A percentile compares a stretch with the other conserved stretches of the same genome.
These are phyloP conservation scores for Euura lappo DNA, from an alignment of 1,140 invertebrate genomes.

Conservation along the genomic window DNA sequence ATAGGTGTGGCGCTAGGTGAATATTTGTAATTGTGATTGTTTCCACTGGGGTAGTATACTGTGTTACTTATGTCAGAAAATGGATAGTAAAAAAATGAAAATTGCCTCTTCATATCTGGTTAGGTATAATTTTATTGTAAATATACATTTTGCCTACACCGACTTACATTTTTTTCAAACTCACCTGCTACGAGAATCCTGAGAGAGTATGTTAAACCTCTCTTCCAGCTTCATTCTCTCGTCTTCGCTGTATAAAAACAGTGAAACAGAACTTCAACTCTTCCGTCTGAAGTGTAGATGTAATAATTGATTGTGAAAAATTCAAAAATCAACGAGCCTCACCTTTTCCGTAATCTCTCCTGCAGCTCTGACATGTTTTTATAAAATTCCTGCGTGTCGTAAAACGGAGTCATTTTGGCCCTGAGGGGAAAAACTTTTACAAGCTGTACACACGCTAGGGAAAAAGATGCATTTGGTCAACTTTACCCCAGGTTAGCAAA, in stretches of 20 bases:
- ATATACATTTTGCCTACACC: too few relatives aligned
- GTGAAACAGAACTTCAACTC: not conserved
- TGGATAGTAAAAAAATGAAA: too few relatives aligned
- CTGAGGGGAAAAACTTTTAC: not conserved
- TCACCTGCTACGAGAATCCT: slow-evolving; percentile 52
- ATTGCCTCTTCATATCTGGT: too few relatives aligned
- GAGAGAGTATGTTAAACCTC: slow-evolving; percentile 47
- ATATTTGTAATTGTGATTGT: too few relatives aligned
- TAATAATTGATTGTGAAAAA: slow-evolving; percentile 4
- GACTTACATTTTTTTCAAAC: slow-evolving; percentile 5
- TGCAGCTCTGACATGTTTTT: slow-evolving; percentile 53
- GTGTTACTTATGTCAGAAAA: too few relatives aligned
- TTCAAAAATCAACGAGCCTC: slow-evolving; percentile 15
- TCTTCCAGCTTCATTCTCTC: slow-evolving; percentile 54
- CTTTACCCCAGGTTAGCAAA: not conserved
- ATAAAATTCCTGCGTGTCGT: slow-evolving; percentile 44
- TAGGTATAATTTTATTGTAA: too few relatives aligned
- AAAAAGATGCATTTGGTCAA: not conserved
- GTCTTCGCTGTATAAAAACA: slow-evolving; percentile 45
- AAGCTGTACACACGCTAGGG: not conserved
- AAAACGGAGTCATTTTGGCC: slow-evolving; percentile 38
- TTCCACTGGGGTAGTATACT: too few relatives aligned
- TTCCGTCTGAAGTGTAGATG: not conserved
- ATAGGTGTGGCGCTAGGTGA: too few relatives aligned
- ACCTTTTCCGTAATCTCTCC: slow-evolving; percentile 53